Evolutionary conservation across 2,113 vertebrate species (phyloP), one percentile per base, ranked within the genome.

Genomic region (Pristiophorus japonicus): DNA sequence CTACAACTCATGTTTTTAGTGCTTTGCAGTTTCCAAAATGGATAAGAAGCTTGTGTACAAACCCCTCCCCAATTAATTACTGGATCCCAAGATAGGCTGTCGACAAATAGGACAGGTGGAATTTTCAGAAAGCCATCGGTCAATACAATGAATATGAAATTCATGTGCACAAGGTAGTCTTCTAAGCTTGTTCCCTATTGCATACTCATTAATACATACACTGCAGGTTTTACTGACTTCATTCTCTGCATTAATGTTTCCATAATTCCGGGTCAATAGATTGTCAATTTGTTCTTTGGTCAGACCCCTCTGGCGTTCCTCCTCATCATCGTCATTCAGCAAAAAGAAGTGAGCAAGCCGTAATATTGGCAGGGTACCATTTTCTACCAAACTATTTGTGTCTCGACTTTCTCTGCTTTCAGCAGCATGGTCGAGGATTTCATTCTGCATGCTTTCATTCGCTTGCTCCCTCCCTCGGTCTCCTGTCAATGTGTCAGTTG

Each of bases 271-370:
- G 0, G 99, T 99, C 92, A 98, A 98, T 96, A 99, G 98, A 98
- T 98, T 99, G 98, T 99, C 99, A 95, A 99, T 99, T 97, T 99
- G 99, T 97, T 99, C 99, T 98, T 99, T 99, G 97, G 98, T 99
- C 97, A 99, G 98, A 96, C 99, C 98, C 81, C 98, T 97, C 0
- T 98, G 97, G 96, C 97, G 98, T 95, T 99, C 98, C 0, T 98
- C 98, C 0, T 98, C 98, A 10, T 98, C 98, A 3, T 98, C 98
- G 55, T 99, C 98, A 0, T 98, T 99, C 95, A 99, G 97, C 96
- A 99, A 95, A 97, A 99, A 99, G 97, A 99, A 99, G 96, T 99
- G 98, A 11, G 98, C 98, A 45, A 99, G 97, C 85, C 98, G 98
- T 96, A 99, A 97, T 95, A 99, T 99, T 92, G 99, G 98, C 91